Percentiles rank a stretch among this genome's conserved stretches.
Evolutionary conservation across 2,888 invertebrate genomes (phyloP).

Genomic region (Seladonia tumulorum): DNA sequence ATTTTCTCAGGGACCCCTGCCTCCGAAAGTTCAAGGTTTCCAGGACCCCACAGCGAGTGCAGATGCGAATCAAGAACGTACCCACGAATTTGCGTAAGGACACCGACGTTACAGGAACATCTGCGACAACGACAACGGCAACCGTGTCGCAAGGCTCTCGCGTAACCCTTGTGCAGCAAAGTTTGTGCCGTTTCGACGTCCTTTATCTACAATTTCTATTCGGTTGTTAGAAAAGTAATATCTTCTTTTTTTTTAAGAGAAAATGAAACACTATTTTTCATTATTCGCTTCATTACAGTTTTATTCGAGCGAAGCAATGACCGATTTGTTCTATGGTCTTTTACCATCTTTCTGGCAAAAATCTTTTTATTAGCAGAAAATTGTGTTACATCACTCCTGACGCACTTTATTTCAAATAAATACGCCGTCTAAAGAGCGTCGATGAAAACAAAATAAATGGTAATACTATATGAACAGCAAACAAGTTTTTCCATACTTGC

Average conservation of each 20-base stretch:
- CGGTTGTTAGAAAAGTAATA: not conserved
- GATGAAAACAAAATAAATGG: no score
- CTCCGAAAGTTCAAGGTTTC: slow-evolving; percentile 56
- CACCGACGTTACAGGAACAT: slow-evolving; percentile 53
- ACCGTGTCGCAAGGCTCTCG: not conserved
- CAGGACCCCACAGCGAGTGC: slow-evolving; percentile 62
- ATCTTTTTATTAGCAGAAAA: no score
- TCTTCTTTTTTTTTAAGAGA: not conserved
- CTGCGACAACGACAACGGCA: slow-evolving; percentile 27
- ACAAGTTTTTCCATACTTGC: no score
- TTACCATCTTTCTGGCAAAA: no score
- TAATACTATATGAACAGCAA: no score
- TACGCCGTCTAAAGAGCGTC: no score
- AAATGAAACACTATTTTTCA: not conserved
- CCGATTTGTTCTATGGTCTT: no score
- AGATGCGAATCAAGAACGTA: slow-evolving; percentile 60
- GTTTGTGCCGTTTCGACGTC: not conserved
- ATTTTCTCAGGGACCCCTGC: slow-evolving; percentile 67
- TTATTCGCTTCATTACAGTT: no score
- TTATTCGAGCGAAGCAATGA: no score
- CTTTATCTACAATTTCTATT: not conserved
- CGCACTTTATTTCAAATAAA: no score
- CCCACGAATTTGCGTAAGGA: slow-evolving; percentile 51
- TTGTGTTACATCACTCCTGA: no score
- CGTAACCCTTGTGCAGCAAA: not conserved